These are phyloP conservation scores for Gymnocypris eckloni DNA, from an alignment of 2,797 vertebrate genomes.

Conservation along the genomic window DNA sequence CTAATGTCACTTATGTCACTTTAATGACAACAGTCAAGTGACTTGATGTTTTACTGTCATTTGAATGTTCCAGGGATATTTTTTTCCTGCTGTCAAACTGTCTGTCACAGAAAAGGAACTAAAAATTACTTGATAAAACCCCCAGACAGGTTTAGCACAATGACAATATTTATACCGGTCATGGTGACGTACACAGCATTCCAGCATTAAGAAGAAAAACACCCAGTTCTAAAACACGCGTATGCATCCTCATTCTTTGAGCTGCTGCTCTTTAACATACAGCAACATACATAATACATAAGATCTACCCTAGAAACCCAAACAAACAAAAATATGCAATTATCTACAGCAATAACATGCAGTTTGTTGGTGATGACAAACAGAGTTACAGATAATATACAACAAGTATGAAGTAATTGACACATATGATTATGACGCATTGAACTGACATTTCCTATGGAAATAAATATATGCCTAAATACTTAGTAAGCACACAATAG, in stretches of 20 bases:
- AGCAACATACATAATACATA: neutral
- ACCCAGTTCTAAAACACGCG: neutral
- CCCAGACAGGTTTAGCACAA: neutral
- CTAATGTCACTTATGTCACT: neutral
- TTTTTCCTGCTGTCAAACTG: neutral
- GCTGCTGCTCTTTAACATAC: neutral
- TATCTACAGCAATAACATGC: neutral
- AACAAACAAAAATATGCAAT: too few species aligned
- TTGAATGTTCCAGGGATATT: neutral
- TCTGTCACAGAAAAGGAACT: neutral
- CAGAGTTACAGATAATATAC: neutral
- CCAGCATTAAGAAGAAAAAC: neutral
- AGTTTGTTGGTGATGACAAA: too few species aligned
- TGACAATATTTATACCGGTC: neutral
- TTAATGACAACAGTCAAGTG: neutral
- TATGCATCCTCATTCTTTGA: neutral
- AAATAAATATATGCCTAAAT: neutral
- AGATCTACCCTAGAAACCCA: neutral
- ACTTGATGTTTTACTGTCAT: neutral
- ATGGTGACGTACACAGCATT: constrained; percentile 3
- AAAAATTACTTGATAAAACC: neutral
- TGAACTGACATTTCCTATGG: neutral
- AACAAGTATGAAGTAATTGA: neutral
- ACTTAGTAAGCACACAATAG: neutral
- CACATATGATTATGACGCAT: neutral